A percentile compares a stretch with the other conserved stretches of the same genome.
These are phyloP conservation scores for Reticulitermes lucifugus DNA, from an alignment of 2,888 invertebrate genomes.

Conservation along the genomic window DNA sequence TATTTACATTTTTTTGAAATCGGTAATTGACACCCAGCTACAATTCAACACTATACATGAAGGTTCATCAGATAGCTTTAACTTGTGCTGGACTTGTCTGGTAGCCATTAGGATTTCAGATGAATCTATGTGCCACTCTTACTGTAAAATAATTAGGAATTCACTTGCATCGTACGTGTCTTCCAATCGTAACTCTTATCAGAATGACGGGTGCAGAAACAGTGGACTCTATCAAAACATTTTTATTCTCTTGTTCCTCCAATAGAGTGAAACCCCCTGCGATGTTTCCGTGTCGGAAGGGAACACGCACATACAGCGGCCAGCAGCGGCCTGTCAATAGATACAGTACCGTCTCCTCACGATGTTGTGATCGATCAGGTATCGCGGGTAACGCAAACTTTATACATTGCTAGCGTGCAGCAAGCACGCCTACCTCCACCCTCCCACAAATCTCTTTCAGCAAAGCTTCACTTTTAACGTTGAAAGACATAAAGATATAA, in stretches of 20 bases:
- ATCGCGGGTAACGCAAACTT: constrained; percentile 22
- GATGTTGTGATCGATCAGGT: constrained; percentile 37
- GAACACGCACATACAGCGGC: not conserved
- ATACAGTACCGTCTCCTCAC: constrained; percentile 16
- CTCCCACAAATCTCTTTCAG: not conserved
- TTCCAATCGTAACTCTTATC: constrained; percentile 42
- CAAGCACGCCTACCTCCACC: not conserved
- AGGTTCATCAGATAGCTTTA: no score
- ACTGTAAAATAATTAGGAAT: not conserved
- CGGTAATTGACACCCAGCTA: no score
- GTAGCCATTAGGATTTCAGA: no score
- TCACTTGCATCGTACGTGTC: constrained; percentile 35
- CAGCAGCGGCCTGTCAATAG: constrained; percentile 39
- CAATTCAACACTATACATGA: no score
- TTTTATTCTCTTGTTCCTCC: constrained; percentile 22
- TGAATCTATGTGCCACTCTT: not conserved
- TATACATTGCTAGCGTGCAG: constrained; percentile 21
- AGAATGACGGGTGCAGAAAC: constrained; percentile 35
- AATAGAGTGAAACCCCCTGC: constrained; percentile 25
- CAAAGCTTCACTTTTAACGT: not conserved
- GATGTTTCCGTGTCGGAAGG: constrained; percentile 26
- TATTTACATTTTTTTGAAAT: no score
- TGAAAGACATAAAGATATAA: not conserved
- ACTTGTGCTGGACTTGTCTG: no score
- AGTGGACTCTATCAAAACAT: constrained; percentile 29